Conservation (phyloP, 2,888 invertebrate species). For the Dinocampus coccinellae region DNA sequence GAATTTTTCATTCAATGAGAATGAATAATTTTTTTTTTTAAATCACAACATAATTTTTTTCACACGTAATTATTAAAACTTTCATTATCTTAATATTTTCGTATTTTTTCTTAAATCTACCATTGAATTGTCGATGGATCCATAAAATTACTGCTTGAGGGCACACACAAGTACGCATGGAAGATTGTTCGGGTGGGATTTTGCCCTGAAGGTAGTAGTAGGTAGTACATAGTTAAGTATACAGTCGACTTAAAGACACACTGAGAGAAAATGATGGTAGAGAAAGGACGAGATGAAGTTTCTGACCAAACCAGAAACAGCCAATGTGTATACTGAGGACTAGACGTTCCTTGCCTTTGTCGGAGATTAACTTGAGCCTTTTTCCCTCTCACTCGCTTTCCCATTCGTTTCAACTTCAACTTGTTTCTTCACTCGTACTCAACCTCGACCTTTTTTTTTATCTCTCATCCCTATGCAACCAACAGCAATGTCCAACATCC, state of each 20-base stretch:
- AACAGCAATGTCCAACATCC: constrained; percentile 36
- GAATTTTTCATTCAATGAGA: too few species aligned
- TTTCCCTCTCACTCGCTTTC: constrained; percentile 4
- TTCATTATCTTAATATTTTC: too few species aligned
- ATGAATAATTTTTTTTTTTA: too few species aligned
- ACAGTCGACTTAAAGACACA: not conserved
- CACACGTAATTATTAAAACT: too few species aligned
- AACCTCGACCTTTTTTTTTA: constrained; percentile 23
- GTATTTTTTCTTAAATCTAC: too few species aligned
- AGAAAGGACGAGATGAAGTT: not conserved
- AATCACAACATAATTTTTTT: too few species aligned
- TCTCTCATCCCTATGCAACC: constrained; percentile 24
- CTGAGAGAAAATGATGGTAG: not conserved
- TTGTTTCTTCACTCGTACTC: too few species aligned
- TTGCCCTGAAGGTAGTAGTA: not conserved
- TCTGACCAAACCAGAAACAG: constrained; percentile 19
- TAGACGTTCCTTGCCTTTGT: constrained; percentile 48
- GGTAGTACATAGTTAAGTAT: too few species aligned
- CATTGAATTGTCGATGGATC: too few species aligned
- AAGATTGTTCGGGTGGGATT: not conserved
- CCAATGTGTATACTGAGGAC: constrained; percentile 24
- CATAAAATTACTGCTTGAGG: not conserved
- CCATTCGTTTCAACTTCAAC: too few species aligned
- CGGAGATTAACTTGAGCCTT: constrained; percentile 49
- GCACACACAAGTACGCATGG: not conserved